phyloP scores from a whole-genome alignment of 1,140 invertebrate species.

The Drosophila simulans region DNA sequence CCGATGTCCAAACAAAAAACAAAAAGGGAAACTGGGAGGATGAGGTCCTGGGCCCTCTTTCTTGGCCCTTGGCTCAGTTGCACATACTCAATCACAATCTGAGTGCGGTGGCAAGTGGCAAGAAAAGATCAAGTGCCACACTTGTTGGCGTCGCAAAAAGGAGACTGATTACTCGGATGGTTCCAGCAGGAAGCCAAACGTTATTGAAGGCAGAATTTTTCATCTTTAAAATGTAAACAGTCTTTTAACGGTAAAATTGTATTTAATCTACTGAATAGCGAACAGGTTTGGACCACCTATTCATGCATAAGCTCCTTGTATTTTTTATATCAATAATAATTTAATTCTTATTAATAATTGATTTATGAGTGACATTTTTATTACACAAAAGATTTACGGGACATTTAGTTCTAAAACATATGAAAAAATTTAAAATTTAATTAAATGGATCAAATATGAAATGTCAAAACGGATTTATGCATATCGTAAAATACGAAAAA shows the following conservation, averaged over 20 bases:
- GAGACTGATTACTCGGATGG: conserved; percentile 32
- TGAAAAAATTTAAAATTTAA: conserved; percentile 1
- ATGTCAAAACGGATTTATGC: conserved; percentile 7
- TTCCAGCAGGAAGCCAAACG: not conserved
- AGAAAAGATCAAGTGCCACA: conserved; percentile 78
- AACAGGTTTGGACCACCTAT: not conserved
- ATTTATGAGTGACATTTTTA: not conserved
- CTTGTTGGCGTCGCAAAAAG: conserved; percentile 75
- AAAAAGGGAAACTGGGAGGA: conserved; percentile 13
- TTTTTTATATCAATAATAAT: too few relatives aligned
- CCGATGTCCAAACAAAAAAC: conserved; percentile 28
- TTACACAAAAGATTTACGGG: not conserved
- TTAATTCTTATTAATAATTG: too few relatives aligned
- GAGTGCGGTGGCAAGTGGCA: conserved; percentile 58
- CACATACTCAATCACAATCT: conserved; percentile 62
- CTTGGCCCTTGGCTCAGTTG: conserved; percentile 36
- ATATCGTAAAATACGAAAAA: not conserved
- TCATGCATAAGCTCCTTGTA: too few relatives aligned
- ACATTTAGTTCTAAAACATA: not conserved
- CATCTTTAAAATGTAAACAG: not conserved
- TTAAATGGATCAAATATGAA: conserved; percentile 5
- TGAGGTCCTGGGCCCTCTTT: not conserved
- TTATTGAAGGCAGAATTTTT: not conserved
- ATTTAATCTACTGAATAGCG: not conserved
- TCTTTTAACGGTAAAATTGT: too few relatives aligned